Base-by-base conservation (phyloP, 1,140 invertebrate genomes). In the Listronotus bonariensis region DNA sequence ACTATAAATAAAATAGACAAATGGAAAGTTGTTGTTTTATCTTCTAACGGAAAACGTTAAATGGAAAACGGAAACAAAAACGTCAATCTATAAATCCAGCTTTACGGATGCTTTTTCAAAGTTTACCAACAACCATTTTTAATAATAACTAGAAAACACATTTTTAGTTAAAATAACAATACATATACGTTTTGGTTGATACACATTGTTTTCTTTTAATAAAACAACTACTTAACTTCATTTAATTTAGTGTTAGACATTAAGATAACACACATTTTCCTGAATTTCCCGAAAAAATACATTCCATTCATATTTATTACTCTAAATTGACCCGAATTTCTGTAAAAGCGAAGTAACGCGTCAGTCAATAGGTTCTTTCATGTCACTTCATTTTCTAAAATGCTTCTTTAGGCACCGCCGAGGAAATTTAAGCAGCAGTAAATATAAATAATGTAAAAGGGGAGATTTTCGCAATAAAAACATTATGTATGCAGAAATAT, bases 381-480 rank as follows among this genome's bases (percentile, higher is more conserved):
- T 48, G 45, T 48, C 45, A 48, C 45, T 48, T 48, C 45, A 48
- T 48, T 48, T 48, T 48, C 45, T 48, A 20, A 48, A 48, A 48
- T 26, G 45, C 18, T 48, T 20, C 45, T 48, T 48, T 48, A 48
- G 18, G 45, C 45, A 48, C 45, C 45, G 45, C 7, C 45, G 17
- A 17, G 17, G 18, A 48, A 48, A 48, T 48, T 48, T 48, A 48
- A 12, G 8, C 15, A 20, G 45, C 45, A 48, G 18, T 48, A 48
- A 48, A 48, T 48, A 48, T 43, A 43, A 48, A 48, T 48, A 48
- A 48, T 48, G 45, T 48, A 20, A 48, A 26, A 48, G 45, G 45
- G 45, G 10, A 8, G 18, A 20, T 48, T 48, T 48, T 20, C 14
- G 45, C 18, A 48, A 48, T 48, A 48, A 48, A 12, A 12, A 20